These are phyloP conservation scores for Hydra vulgaris DNA, from an alignment of 30 jellyfish, hydroid and myxozoan species.

Conservation along the genomic window DNA sequence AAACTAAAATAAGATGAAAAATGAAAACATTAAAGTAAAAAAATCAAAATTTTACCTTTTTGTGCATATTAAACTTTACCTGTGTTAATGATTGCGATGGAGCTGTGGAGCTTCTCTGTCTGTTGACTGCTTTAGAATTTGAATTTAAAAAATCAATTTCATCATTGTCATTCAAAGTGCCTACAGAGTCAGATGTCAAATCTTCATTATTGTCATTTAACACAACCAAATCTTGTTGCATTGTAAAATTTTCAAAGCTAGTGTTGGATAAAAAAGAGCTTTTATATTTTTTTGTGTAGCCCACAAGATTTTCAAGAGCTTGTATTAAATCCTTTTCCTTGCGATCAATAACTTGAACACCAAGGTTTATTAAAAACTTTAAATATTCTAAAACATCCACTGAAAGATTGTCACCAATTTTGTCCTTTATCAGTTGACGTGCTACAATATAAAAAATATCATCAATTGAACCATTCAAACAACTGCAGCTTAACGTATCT, in stretches of 20 bases:
- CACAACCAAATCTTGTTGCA: slow-evolving; percentile 7
- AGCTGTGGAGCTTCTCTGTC: background rate
- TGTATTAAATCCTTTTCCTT: slow-evolving; percentile 13
- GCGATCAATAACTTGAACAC: slow-evolving; percentile 18
- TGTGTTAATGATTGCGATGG: background rate
- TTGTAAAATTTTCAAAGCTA: background rate
- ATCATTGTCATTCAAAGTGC: background rate
- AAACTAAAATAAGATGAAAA: no score
- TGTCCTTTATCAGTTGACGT: slow-evolving; percentile 23
- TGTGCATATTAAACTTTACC: no score
- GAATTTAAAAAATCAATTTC: background rate
- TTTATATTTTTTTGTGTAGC: background rate
- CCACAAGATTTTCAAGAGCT: background rate
- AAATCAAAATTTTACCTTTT: no score
- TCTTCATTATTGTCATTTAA: slow-evolving; percentile 4
- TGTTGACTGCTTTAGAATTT: background rate
- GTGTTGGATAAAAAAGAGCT: background rate
- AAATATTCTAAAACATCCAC: slow-evolving; percentile 24
- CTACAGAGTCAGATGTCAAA: background rate
- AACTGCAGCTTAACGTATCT: slow-evolving; percentile 14
- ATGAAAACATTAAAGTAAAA: no score
- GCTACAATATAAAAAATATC: slow-evolving; percentile 16
- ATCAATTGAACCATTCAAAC: slow-evolving; percentile 15
- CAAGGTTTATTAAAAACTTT: background rate
- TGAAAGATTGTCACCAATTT: slow-evolving; percentile 19